Evolutionary conservation across 2,888 invertebrate species (phyloP), one percentile per base, ranked within the genome.

Genomic region (Amphipoea lucens): DNA sequence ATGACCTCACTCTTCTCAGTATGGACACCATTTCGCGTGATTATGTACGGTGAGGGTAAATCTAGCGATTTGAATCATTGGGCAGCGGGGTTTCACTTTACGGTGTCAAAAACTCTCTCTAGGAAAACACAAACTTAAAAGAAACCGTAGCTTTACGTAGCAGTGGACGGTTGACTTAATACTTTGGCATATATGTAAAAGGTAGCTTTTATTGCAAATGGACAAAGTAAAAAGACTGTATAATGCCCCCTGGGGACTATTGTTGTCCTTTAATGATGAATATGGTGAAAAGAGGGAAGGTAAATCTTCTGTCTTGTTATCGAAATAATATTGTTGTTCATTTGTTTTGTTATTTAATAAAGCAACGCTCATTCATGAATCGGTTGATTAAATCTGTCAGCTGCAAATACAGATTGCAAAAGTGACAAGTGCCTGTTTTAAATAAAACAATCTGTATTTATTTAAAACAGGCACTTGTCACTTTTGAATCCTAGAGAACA

Each of bases 161-260:
- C 23, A 17, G 48, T 70, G 57, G 75, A 60, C 20, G 17, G 36
- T 48, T 36, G n/a, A 14, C 45, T 60, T 77, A 36, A 75, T 87
- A 85, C 82, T 80, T 73, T 65, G 72, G 67, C 71, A 65, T 84
- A 78, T 83, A 78, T 82, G 78, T 85, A 88, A 86, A 90, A 91
- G 83, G 88, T 76, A 72, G 76, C 80, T 86, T 89, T 87, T 90
- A 88, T 88, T 81, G 78, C 87, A 83, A 88, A 86, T 86, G 85
- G 81, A 79, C 82, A 77, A 76, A 74, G 69, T 75, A 60, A 54
- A 85, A 74, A 73, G 76, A 72, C 76, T 81, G 57, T 60, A 23
- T 78, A 78, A 87, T 80, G 77, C 76, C 66, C 63, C 65, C 7
- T 0, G 71, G 51, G 51, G 78, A 20, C 76, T 2, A 85, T 88